phyloP scores from a whole-genome alignment of 2,888 invertebrate genomes.

The Atherix ibis region DNA sequence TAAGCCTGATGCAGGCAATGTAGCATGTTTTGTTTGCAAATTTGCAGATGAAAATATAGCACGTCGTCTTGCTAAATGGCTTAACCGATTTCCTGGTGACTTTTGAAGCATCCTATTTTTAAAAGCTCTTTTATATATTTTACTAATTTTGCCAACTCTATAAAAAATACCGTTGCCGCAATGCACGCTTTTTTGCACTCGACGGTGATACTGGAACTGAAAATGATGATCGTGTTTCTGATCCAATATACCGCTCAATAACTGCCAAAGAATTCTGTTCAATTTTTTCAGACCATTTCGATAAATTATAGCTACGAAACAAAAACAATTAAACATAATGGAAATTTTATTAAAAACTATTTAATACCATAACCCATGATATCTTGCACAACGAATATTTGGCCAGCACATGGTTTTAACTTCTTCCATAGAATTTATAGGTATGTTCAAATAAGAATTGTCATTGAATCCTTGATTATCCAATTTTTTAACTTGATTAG shows the following conservation, averaged over 20 bases:
- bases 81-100: conserved; percentile 61
- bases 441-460: conserved; percentile 23
- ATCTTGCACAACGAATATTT: conserved; percentile 42
- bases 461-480: no score
- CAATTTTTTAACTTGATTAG: conserved; percentile 5
- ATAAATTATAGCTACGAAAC: conserved; percentile 50
- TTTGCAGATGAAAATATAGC: conserved; percentile 61
- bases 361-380: conserved; percentile 58
- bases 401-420: conserved; percentile 38
- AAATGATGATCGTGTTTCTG: conserved; percentile 50
- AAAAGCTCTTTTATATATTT: no score
- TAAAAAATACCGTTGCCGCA: no score
- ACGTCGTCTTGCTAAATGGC: conserved; percentile 58
- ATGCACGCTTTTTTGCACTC: conserved; percentile 46
- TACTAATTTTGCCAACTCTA: no score
- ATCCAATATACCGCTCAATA: conserved; percentile 54
- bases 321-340: conserved; percentile 5
- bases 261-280: conserved; percentile 49
- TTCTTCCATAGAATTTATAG: conserved; percentile 23
- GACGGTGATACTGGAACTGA: conserved; percentile 30
- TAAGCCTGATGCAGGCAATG: background rate
- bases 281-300: conserved; percentile 50
- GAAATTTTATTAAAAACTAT: background rate
- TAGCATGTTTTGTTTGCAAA: conserved; percentile 37
- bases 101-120: conserved; percentile 31